Evolutionary conservation across 2,113 vertebrate genomes (phyloP).

Genomic region (Crypturellus undulatus): DNA sequence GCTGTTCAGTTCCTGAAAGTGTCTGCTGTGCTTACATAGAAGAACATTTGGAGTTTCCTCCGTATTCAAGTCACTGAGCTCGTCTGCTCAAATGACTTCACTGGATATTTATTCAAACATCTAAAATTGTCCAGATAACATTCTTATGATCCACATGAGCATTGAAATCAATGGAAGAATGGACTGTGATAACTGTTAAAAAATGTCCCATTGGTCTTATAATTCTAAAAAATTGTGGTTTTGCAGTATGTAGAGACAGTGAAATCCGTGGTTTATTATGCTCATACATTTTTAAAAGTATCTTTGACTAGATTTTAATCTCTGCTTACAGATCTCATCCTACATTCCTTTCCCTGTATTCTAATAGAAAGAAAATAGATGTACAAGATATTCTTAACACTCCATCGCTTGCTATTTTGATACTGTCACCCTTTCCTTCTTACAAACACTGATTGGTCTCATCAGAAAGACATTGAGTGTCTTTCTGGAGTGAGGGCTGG

Average conservation of each 20-base stretch:
- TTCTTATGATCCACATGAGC: not conserved
- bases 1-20: not conserved
- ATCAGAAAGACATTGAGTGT: not conserved
- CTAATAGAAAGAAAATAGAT: not conserved
- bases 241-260: not conserved
- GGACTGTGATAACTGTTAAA: not conserved
- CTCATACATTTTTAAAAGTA: not conserved
- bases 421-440: accelerated
- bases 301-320: not conserved
- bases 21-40: not conserved
- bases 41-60: not conserved
- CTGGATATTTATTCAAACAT: not conserved
- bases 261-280: not conserved
- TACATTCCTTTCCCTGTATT: not conserved
- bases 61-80: not conserved
- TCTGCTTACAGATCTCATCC: not conserved
- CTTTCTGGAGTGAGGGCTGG: too few relatives aligned
- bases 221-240: not conserved
- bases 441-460: not conserved
- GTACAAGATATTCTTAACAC: not conserved
- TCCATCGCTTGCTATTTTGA: not conserved
- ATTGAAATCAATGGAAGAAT: not conserved
- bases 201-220: not conserved
- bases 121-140: not conserved
- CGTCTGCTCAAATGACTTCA: not conserved